A percentile compares a stretch with the other conserved stretches of the same genome.
phyloP scores from a whole-genome alignment of 1,140 invertebrate species.

The Contarinia nasturtii region DNA sequence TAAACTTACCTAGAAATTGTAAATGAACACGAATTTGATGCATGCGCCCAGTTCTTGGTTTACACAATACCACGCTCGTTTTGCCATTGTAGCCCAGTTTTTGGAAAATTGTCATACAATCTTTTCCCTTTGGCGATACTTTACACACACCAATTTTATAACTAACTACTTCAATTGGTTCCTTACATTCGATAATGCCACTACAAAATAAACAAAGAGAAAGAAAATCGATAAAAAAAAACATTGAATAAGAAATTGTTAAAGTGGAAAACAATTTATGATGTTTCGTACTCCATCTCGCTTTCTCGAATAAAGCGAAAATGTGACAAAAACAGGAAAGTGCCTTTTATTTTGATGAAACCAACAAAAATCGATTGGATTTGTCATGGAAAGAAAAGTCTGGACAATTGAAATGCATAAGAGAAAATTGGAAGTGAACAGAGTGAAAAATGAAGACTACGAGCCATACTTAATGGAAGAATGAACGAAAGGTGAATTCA shows the following conservation, averaged over 20 bases:
- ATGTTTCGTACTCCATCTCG: not conserved
- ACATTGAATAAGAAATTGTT: not conserved
- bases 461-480: no score
- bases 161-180: slow-evolving; percentile 85
- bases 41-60: slow-evolving; percentile 88
- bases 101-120: slow-evolving; percentile 77
- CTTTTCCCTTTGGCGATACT: slow-evolving; percentile 76
- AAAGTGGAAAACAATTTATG: not conserved
- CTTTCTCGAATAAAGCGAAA: no score
- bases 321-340: no score
- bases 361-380: no score
- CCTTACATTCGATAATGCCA: slow-evolving; percentile 60
- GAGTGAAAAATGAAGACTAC: no score
- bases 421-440: no score
- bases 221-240: not conserved
- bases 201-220: slow-evolving; percentile 30
- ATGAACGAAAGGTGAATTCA: no score
- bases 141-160: slow-evolving; percentile 92
- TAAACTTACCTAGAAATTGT: slow-evolving; percentile 79
- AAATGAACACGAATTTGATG: slow-evolving; percentile 98
- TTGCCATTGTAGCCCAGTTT: slow-evolving; percentile 68
- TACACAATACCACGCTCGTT: slow-evolving; percentile 82
- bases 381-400: no score
- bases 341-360: no score
- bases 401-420: no score